Evolutionary conservation across 2,113 vertebrate species (phyloP), one percentile per base, ranked within the genome.

Genomic region (Sciurus niger): DNA sequence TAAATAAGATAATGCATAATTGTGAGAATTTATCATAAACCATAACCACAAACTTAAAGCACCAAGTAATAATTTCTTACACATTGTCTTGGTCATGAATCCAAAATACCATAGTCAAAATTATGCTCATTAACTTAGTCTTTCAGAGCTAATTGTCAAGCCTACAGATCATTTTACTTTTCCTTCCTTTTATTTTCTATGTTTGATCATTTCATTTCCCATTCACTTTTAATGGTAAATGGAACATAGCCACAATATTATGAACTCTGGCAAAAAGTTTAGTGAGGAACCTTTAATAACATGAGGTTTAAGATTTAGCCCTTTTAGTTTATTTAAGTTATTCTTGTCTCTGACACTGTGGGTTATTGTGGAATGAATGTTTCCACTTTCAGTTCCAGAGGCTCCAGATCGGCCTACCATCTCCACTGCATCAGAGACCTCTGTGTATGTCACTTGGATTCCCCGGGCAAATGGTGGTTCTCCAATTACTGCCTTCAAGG

Each of bases 401-500:
- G 99, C 99, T 17, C 99, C 99, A 0, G 99, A 99, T 96, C 98
- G 99, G 1, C 99, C 99, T 14, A 99, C 99, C 0, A 99, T 99
- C 96, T 99, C 99, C 84, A 99, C 98, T 60, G 99, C 99, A 0
- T 99, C 99, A 0, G 99, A 99, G 43, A 99, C 99, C 0, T 99
- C 99, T 0, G 99, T 99, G n/a, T 99, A 99, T 0, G 99, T 99
- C 97, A 99, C 99, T 0, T 99, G 99, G 99, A 99, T 99, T 63
- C 99, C 99, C 0, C 99, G 99, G 18, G 99, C 99, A 0, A 99
- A 99, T 0, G 99, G 99, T 0, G 99, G 99, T 34, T 99, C 99
- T 85, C 99, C 99, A 2, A 99, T 99, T 97, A 99, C 99, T 0
- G 99, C 99, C 14, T 99, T 99, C 97, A 99, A 99, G 0, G 99